These are phyloP conservation scores for Cataglyphis albicans DNA, from an alignment of 2,888 invertebrate genomes.

Conservation along the genomic window DNA sequence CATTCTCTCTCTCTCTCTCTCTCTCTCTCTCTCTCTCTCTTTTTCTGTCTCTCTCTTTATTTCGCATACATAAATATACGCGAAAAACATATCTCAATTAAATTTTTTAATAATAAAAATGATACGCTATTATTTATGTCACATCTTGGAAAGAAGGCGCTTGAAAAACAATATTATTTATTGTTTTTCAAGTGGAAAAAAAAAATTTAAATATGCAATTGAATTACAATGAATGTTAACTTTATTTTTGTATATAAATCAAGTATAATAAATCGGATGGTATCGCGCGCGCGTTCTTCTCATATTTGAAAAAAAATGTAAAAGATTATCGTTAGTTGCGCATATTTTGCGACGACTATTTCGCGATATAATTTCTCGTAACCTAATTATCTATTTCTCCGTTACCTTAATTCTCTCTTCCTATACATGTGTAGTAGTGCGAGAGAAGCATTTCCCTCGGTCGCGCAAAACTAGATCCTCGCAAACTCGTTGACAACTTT, in stretches of 20 bases:
- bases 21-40: not conserved
- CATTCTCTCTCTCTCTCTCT: not conserved
- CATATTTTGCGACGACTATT: slow-evolving; percentile 39
- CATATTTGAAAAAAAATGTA: not conserved
- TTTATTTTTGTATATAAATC: not conserved
- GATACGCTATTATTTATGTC: not conserved
- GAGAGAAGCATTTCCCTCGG: slow-evolving; percentile 16
- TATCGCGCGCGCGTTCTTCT: not conserved
- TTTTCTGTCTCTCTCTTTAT: not conserved
- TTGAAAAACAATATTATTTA: slow-evolving; percentile 2
- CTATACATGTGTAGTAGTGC: slow-evolving; percentile 11
- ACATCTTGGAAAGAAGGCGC: not conserved
- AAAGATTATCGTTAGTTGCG: slow-evolving; percentile 36
- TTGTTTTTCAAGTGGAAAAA: not conserved
- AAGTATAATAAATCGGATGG: not conserved
- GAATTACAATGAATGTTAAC: not conserved
- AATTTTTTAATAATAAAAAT: not conserved
- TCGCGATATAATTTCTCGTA: slow-evolving; percentile 41
- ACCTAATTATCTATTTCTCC: slow-evolving; percentile 4
- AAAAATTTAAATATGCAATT: not conserved
- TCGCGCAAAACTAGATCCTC: slow-evolving; percentile 26
- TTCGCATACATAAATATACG: not conserved
- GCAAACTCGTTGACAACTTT: slow-evolving; percentile 53
- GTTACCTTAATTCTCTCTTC: not conserved
- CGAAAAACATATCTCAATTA: not conserved